Base-by-base conservation (phyloP, 2,113 vertebrate species). In the Chloroceryle aenea region DNA sequence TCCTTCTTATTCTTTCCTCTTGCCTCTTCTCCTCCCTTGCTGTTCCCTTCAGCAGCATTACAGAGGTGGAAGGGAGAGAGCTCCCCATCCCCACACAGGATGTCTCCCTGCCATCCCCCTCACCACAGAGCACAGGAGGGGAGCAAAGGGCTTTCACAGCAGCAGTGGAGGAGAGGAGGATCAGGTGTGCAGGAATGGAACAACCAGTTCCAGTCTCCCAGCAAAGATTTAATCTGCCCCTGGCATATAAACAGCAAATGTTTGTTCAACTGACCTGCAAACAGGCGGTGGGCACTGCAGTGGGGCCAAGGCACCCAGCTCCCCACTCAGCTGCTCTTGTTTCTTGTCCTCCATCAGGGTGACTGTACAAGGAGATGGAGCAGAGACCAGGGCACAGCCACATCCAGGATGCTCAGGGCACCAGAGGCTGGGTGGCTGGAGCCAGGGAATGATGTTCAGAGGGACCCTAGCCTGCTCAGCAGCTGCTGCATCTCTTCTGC, bases 201-300 rank as follows among this genome's bases (percentile, higher is more conserved):
- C 95, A 97, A 95, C 91, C 82, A 90, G 95, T 97, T 95, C 96
- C 93, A 95, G 80, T 92, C 92, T 97, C 88, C 87, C 91, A 90
- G 94, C 89, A 93, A 95, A 97, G 93, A 97, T 94, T 95, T 94
- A 95, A 96, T 96, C 90, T 93, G 93, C 96, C 90, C 84, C 89
- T 91, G 95, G 96, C 91, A 43, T 50, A 91, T 84, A 95, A 97
- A 96, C 95, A 96, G 89, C 95, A 95, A 96, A 95, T 94, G 79
- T 96, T 95, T 93, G 89, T 94, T 94, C 95, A 96, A 94, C 85
- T 94, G 92, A 95, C 92, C 92, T 90, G 95, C 89, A 63, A 96
- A 87, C 81, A 66, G 84, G 67, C n/a, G 17, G 77, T 15, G 7
- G 34, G 52, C 85, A 63, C 12, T 0, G 5, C 84, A 89, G 77